Evolutionary conservation across 2,888 invertebrate species (phyloP), one percentile per base, ranked within the genome.

Genomic region (Apodemia duryi): DNA sequence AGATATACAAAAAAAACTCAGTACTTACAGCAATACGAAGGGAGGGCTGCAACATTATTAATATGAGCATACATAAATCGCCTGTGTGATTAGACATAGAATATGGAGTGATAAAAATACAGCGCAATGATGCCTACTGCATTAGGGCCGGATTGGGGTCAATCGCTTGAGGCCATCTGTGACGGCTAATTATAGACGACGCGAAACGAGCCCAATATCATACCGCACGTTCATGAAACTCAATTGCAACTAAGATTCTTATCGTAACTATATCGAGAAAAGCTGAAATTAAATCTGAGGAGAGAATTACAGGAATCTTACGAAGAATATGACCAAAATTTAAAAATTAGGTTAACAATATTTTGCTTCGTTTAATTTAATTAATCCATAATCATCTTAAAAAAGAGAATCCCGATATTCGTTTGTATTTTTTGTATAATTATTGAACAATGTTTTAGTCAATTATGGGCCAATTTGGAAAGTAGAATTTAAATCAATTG

Each of bases 151-250:
- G 85, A 91, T 90, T 85, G 88, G 81, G 91, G 91, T 91, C 91
- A 90, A 86, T 85, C 90, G 86, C 83, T 86, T 84, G 88, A 87
- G 88, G 88, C 88, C 89, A 90, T 89, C 88, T 87, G 89, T 84
- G 82, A 78, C 74, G 77, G 81, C 83, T 91, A 90, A 91, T 91
- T 90, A 91, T 90, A 91, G 88, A 80, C 78, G 79, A 80, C 77
- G 75, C 78, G 81, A 83, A 83, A 78, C 79, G 80, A 80, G 78
- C 75, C 81, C 83, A 82, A 85, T 83, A 81, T 81, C 79, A 85
- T 83, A 81, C 81, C 79, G 80, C 80, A 82, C 80, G 75, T 81
- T 80, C 80, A 77, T 81, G 81, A 80, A 82, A 80, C 77, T 82
- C 79, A 80, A 85, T 83, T 82, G 80, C 77, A 77, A 82, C 76